Percentiles rank a stretch among this genome's conserved stretches.
phyloP scores from a whole-genome alignment of 2,888 invertebrate species.

The Cepaea hortensis region DNA sequence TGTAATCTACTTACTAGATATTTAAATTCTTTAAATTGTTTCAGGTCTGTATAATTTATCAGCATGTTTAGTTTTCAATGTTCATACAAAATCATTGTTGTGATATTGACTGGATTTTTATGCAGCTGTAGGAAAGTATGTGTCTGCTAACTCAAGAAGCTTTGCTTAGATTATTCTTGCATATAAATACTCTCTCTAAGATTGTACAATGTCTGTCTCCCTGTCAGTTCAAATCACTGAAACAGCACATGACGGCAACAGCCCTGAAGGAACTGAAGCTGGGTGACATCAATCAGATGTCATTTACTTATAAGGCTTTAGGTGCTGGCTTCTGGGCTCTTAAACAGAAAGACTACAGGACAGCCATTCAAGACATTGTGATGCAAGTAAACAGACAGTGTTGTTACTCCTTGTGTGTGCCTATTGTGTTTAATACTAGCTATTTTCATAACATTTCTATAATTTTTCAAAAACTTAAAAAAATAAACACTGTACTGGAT shows the following conservation, averaged over 20 bases:
- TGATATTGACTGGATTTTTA: no score
- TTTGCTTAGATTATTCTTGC: no score
- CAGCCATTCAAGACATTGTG: slow-evolving; percentile 68
- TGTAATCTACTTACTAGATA: no score
- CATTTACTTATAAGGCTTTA: slow-evolving; percentile 71
- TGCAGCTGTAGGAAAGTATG: no score
- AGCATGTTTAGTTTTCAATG: no score
- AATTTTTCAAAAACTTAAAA: no score
- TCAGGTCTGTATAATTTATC: no score
- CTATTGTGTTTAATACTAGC: neutral
- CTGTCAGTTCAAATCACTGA: slow-evolving; percentile 64
- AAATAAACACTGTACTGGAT: no score
- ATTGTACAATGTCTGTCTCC: neutral
- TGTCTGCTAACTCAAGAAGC: no score
- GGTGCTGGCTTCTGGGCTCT: slow-evolving; percentile 74
- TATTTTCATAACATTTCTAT: neutral
- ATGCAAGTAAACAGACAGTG: slow-evolving; percentile 63
- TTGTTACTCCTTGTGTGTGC: neutral
- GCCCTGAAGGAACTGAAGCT: slow-evolving; percentile 67
- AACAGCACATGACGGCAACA: slow-evolving; percentile 61
- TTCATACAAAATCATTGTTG: no score
- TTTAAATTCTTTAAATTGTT: no score
- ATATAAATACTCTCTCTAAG: no score
- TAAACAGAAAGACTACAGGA: slow-evolving; percentile 69
- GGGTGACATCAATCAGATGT: slow-evolving; percentile 63